Evolutionary conservation across 2,797 vertebrate species (phyloP).

Genomic region (Nyctibius grandis): DNA sequence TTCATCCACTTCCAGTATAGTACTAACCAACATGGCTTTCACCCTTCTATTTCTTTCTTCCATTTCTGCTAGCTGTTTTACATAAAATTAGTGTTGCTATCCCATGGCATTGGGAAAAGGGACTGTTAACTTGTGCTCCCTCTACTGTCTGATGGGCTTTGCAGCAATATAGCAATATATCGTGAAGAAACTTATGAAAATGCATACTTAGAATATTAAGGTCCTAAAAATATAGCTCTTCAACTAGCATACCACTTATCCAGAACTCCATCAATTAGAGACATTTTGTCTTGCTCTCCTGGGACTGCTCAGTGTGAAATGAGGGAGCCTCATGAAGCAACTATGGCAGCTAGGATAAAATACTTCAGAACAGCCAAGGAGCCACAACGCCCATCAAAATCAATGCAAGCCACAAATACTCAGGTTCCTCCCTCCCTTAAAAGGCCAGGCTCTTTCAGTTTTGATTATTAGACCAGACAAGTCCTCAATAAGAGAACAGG

Average conservation of each 20-base stretch:
- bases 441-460: not conserved
- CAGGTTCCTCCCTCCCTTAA: not conserved
- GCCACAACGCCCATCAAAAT: not conserved
- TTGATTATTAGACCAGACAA: not conserved
- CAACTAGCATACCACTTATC: not conserved
- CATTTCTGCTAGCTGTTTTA: not conserved
- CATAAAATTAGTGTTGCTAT: not conserved
- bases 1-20: not conserved
- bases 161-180: not conserved
- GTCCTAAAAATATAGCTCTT: not conserved
- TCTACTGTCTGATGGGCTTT: constrained; percentile 50
- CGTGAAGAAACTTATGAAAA: not conserved
- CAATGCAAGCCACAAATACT: not conserved
- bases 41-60: not conserved
- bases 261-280: not conserved
- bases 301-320: not conserved
- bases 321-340: not conserved
- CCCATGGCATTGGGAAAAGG: not conserved
- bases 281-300: not conserved
- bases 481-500: not conserved
- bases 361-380: not conserved
- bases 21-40: not conserved
- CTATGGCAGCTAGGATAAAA: not conserved
- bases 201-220: not conserved
- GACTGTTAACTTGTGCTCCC: constrained; percentile 48